Conservation (phyloP, 2,888 invertebrate genomes). For the Xiphydria camelus region DNA sequence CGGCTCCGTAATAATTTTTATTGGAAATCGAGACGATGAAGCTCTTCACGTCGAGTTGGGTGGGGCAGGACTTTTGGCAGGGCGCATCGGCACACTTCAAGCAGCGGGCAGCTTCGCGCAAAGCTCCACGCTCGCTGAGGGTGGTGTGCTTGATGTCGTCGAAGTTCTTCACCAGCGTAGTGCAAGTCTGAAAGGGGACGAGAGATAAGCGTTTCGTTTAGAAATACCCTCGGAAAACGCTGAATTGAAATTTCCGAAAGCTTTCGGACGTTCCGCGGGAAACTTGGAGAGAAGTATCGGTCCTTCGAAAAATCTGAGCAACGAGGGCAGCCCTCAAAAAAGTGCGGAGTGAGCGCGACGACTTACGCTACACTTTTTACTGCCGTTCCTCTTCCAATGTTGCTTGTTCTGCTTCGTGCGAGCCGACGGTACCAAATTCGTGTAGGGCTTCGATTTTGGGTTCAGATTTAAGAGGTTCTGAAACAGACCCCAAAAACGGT, state of each 20-base stretch:
- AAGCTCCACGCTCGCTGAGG: slow-evolving; percentile 90
- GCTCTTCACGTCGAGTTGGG: slow-evolving; percentile 93
- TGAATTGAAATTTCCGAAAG: too few relatives aligned
- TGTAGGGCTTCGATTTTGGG: slow-evolving; percentile 77
- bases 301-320: too few relatives aligned
- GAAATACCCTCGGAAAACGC: too few relatives aligned
- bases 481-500: too few relatives aligned
- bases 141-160: slow-evolving; percentile 98
- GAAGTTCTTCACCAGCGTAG: slow-evolving; percentile 82
- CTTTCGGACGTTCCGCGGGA: too few relatives aligned
- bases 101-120: slow-evolving; percentile 86
- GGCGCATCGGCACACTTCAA: slow-evolving; percentile 95
- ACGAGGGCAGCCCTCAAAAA: too few relatives aligned
- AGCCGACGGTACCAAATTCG: slow-evolving; percentile 80
- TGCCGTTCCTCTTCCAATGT: slow-evolving; percentile 93
- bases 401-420: slow-evolving; percentile 85
- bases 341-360: too few relatives aligned
- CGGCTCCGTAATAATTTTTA: slow-evolving; percentile 98
- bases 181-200: slow-evolving; percentile 64
- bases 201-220: neutral
- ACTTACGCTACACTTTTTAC: slow-evolving; percentile 81
- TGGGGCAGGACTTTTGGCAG: slow-evolving; percentile 98
- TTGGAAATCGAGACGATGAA: slow-evolving; percentile 97
- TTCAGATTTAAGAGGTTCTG: slow-evolving; percentile 87
- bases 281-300: too few relatives aligned